Percentiles rank a stretch among this genome's conserved stretches.
Conservation (phyloP, 2,113 vertebrate species). For the Hydropotes inermis region DNA sequence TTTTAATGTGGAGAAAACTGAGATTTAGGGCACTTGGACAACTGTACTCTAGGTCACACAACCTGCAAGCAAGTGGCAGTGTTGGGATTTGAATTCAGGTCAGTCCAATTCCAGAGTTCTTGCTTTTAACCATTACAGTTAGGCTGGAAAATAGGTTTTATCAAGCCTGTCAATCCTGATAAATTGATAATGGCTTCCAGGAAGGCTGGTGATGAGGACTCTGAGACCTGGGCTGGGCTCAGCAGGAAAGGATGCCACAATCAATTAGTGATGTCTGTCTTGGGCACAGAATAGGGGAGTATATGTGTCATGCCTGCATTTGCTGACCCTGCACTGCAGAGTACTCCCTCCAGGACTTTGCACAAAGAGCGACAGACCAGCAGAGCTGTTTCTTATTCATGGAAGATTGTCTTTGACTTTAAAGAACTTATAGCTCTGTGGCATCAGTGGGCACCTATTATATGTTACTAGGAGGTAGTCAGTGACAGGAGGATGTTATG, state of each 20-base stretch:
- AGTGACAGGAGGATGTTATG: not conserved
- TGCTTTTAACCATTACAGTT: not conserved
- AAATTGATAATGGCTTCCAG: not conserved
- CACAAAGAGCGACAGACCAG: not conserved
- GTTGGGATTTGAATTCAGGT: not conserved
- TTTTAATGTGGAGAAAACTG: not conserved
- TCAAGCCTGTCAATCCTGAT: not conserved
- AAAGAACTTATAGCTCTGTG: not conserved
- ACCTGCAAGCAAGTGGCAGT: not conserved
- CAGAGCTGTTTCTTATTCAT: not conserved
- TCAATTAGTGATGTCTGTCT: not conserved
- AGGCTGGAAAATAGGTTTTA: not conserved
- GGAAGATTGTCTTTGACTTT: not conserved
- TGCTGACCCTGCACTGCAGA: slow-evolving; percentile 2
- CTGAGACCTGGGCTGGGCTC: not conserved
- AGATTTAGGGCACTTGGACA: not conserved
- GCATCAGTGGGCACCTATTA: not conserved
- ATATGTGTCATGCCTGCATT: not conserved
- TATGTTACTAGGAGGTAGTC: not conserved
- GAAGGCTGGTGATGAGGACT: slow-evolving; percentile 5
- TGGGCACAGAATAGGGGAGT: not conserved
- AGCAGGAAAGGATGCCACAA: not conserved
- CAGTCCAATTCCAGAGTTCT: not conserved
- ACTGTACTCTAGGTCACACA: not conserved
- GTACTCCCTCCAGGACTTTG: not conserved